Evolutionary conservation across 2,797 vertebrate species (phyloP), one percentile per base, ranked within the genome.

Genomic region (Pseudochromis fuscus): DNA sequence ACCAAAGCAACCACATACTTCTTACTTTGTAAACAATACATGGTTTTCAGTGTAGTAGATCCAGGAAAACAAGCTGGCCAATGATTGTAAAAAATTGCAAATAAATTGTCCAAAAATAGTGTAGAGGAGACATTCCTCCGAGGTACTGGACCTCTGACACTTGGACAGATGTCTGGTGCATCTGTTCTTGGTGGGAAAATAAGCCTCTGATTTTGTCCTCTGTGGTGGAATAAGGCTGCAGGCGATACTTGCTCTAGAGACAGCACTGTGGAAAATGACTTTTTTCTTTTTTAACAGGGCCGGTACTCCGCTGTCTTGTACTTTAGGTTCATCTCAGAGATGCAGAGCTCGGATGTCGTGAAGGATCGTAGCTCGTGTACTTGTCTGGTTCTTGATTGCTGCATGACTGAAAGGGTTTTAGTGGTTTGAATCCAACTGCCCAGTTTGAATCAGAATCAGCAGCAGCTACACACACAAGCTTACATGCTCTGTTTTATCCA

Each of bases 141-240:
- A 75, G 61, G 78, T 75, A 53, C 75, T 81, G 77, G 75, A 79
- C 76, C 87, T 62, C 68, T 74, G 86, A 90, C 88, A 77, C 71
- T 70, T 79, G 45, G 74, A 75, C 45, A 52, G 61, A 79, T 52
- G 57, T 73, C 51, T 73, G 5, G n/a, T 58, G 59, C 71, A 61
- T 84, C 65, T 82, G 66, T 64, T 81, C 30, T 67, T 30, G 81
- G 83, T 86, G 89, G 88, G 84, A 83, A 85, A 85, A 77, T 25
- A 35, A 78, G 67, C 68, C 30, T 2, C 77, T 63, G 72, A 86
- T 82, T 58, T 77, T 67, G 66, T 72, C 48, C 81, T 84, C 79
- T 60, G 40, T 79, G n/a, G 78, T 83, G 79, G 86, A 90, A 90
- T 72, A 86, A 90, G 70, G 81, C 92, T 82, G 33, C 60, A 82